Percentiles rank a stretch among this genome's conserved stretches.
Evolutionary conservation across 1,140 invertebrate species (phyloP).

Genomic region (Reticulitermes speratus): DNA sequence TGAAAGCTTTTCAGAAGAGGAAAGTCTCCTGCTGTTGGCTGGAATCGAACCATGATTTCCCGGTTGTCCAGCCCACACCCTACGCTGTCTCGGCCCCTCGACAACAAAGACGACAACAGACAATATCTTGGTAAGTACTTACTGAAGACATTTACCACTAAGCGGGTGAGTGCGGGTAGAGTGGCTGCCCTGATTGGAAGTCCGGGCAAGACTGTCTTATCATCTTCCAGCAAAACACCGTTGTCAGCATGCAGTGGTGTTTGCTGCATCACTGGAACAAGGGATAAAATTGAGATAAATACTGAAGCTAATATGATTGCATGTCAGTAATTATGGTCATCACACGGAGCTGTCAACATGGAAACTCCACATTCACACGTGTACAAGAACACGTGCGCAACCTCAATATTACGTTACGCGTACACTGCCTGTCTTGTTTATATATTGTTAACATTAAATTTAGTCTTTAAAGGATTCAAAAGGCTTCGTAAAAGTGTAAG

Average conservation of each 20-base stretch:
- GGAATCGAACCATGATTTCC: too few species aligned
- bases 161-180: conserved; percentile 21
- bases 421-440: too few species aligned
- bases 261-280: background rate
- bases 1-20: too few species aligned
- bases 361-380: background rate
- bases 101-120: too few species aligned
- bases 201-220: conserved; percentile 12
- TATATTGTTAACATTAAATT: too few species aligned
- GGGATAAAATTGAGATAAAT: background rate
- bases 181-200: conserved; percentile 29
- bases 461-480: too few species aligned
- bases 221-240: conserved; percentile 28
- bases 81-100: too few species aligned
- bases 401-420: too few species aligned
- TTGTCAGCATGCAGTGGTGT: background rate
- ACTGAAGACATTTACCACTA: conserved; percentile 26
- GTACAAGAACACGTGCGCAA: background rate
- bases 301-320: background rate
- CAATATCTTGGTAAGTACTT: background rate
- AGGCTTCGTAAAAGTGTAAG: too few species aligned
- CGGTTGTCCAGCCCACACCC: too few species aligned
- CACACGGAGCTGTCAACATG: background rate
- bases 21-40: too few species aligned
- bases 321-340: background rate